Base-by-base conservation (phyloP, 2,113 vertebrate species). In the Tringa solitaria region DNA sequence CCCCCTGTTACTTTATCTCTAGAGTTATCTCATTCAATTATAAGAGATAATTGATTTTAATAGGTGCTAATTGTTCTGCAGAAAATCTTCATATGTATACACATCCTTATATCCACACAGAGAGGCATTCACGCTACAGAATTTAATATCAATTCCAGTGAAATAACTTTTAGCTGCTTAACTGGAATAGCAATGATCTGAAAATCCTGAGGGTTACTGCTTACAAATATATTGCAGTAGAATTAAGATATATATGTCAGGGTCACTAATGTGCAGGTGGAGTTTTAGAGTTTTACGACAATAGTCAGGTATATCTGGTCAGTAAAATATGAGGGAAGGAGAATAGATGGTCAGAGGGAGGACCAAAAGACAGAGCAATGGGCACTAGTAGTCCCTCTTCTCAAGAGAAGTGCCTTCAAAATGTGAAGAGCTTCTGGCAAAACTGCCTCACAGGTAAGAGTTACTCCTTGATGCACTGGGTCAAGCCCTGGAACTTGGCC, bases 371-470 rank as follows among this genome's bases (percentile, higher is more conserved):
- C 0, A 7, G n/a, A 77, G 51, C 4, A 6, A 28, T 46, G 54
- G 28, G 13, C 0, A 1, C 30, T 39, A 0, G 0, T 2, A 0
- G 9, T 14, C 48, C 53, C 26, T 21, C 16, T 50, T 32, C 20
- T 17, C 26, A 26, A 14, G n/a, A 65, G 15, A 50, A 14, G 3
- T 37, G 37, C 37, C 20, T 69, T 60, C 35, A 37, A 11, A 37
- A 20, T 2, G 8, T 35, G 45, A 59, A 13, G 32, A 57, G 33
- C 13, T 27, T 46, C 11, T 59, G 10, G 23, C 27, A 67, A 32
- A 85, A 3, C 8, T 33, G 30, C 21, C 3, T 81, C 6, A 4
- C 15, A 43, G 79, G 18, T 46, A 10, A 32, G 24, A 4, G 14
- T 20, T 78, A 22, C 28, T 87, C 14, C 27, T 7, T 28, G 46